Evolutionary conservation across 2,888 invertebrate genomes (phyloP), one percentile per base, ranked within the genome.

Genomic region (Coleophora deauratella): DNA sequence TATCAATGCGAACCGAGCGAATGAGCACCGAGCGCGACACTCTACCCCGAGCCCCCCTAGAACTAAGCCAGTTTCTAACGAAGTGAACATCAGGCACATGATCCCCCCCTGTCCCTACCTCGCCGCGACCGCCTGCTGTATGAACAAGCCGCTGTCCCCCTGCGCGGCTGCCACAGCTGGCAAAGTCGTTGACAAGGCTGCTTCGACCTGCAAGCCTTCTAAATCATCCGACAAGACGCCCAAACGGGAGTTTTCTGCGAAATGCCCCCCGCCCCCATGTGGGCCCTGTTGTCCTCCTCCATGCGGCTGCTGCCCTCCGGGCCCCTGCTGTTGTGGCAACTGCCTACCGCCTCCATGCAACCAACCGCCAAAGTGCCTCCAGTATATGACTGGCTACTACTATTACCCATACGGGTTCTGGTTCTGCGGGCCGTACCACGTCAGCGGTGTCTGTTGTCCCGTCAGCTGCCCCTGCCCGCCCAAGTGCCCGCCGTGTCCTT

Each of bases 341-440:
- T 49, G 45, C 31, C 37, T 43, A 4, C 51, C 50, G 0, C 50
- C 57, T 4, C 57, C 59, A 1, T 58, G 60, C 38, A 58, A 57
- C 35, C 46, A 51, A 2, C 58, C 64, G 0, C 59, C 69, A 8
- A 48, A 49, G 12, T 67, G 68, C 40, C 15, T 69, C 1, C 65
- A 66, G 39, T 61, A 61, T 43, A 65, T 68, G 62, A 62, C 62
- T 3, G 68, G 70, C 0, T 68, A 70, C 44, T 68, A 66, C 37
- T 68, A 68, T 42, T 70, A 70, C 51, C 64, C 63, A 0, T 65
- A 65, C 27, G 64, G 65, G 1, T 54, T 52, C 12, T 65, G 64
- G 63, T 65, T 63, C 48, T 64, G 64, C 38, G 64, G 65, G 3
- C 64, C 65, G 1, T 65, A 59, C 45, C 63, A 64, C 11, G 57